Percentiles rank a stretch among this genome's conserved stretches.
These are phyloP conservation scores for Leptestheria dahalacensis DNA, from an alignment of 1,140 invertebrate species.

Conservation along the genomic window DNA sequence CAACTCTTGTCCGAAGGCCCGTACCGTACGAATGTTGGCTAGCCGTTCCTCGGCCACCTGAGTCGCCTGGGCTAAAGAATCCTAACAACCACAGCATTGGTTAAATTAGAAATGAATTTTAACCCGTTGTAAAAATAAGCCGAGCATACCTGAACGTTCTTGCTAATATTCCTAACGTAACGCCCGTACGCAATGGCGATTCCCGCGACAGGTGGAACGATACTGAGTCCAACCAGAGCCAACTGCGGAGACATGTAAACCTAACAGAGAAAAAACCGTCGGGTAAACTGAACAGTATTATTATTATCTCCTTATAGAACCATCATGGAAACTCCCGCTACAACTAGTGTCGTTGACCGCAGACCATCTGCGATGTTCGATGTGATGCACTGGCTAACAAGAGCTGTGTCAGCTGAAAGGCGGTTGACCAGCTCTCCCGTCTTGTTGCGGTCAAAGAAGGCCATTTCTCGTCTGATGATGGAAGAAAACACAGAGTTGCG, in stretches of 20 bases:
- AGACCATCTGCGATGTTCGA: constrained; percentile 89
- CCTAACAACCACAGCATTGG: constrained; percentile 36
- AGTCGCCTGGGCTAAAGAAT: constrained; percentile 64
- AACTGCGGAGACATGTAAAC: constrained; percentile 81
- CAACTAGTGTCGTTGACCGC: constrained; percentile 64
- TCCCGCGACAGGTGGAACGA: constrained; percentile 75
- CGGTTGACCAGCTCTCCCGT: constrained; percentile 93
- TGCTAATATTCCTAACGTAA: constrained; percentile 71
- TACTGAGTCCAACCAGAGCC: constrained; percentile 62
- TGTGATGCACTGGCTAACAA: constrained; percentile 83
- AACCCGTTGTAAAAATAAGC: constrained; percentile 7
- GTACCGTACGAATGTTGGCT: constrained; percentile 83
- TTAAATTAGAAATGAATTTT: neutral
- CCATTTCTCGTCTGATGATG: constrained; percentile 77
- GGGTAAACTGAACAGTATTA: constrained; percentile 8
- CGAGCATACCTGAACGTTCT: constrained; percentile 41
- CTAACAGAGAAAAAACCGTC: constrained; percentile 28
- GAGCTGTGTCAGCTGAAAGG: constrained; percentile 70
- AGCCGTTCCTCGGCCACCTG: constrained; percentile 84
- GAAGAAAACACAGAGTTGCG: constrained; percentile 65
- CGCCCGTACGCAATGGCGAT: constrained; percentile 78
- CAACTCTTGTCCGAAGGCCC: constrained; percentile 74
- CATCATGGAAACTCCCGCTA: constrained; percentile 84
- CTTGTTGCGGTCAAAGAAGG: constrained; percentile 82
- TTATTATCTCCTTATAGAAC: constrained; percentile 31